Base-by-base conservation (phyloP, 2,888 invertebrate species). In the Phrixothrix hirtus region DNA sequence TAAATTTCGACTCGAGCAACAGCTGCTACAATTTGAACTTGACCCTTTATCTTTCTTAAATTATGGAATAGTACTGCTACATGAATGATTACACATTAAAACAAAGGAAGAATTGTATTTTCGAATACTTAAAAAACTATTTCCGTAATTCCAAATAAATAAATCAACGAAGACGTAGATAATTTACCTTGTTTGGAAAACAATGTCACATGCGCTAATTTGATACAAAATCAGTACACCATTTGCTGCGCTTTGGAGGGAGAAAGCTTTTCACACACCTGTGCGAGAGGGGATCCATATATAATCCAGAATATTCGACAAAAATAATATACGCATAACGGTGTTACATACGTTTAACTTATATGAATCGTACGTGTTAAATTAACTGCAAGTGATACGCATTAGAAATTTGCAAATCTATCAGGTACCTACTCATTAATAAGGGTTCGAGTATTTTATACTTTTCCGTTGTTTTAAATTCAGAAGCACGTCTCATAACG, bases 291-390 rank as follows among this genome's bases (percentile, higher is more conserved):
- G 56, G 57, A 54, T 53, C 44, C 42, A 49, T 60, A 61, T 61
- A 62, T 61, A 61, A 57, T 55, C 46, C 38, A 14, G 42, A 41
- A 52, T 55, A 55, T 57, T 62, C 53, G 44, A 60, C 57, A 60
- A 62, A 60, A 60, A 62, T 59, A 58, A 60, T 56, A 48, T 26
- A 36, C 36, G 46, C 25, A 48, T 50, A 57, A 53, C 56, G 52
- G 49, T 49, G 57, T 57, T 54, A 43, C 55, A 46, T 53, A 42
- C 55, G 51, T 48, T 42, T 35, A 46, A 41, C 27, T 36, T 34
- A 25, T 50, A 44, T 48, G 42, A 53, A 58, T 52, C 32, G 47
- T 39, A 32, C 34, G 21, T 36, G 36, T 30, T 37, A 21, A 37
- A 13, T 45, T 16, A 26, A 17, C 37, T 30, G 16, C 4, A 43